Evolutionary conservation across 2,113 vertebrate genomes (phyloP).

Genomic region (Engraulis encrasicolus): DNA sequence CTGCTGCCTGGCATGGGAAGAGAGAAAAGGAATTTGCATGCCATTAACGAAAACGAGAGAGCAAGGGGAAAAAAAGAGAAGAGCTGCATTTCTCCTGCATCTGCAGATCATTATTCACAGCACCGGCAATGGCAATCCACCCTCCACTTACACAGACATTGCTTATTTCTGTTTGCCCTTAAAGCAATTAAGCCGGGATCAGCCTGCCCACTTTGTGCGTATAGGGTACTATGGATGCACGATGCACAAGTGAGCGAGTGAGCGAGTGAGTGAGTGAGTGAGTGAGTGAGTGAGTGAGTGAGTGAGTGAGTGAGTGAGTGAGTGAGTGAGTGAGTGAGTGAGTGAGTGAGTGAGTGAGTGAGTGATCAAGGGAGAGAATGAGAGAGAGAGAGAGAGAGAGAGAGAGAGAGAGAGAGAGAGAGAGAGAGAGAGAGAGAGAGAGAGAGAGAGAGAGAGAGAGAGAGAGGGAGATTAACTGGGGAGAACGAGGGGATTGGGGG

Average conservation of each 20-base stretch:
- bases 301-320: too few relatives aligned
- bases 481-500: conserved; percentile 20
- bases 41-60: conserved; percentile 39
- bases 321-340: too few relatives aligned
- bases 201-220: conserved; percentile 33
- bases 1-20: conserved; percentile 1
- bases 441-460: too few relatives aligned
- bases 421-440: too few relatives aligned
- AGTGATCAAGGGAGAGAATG: too few relatives aligned
- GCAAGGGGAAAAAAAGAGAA: conserved; percentile 27
- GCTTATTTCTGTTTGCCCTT: conserved; percentile 48
- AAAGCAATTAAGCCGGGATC: conserved; percentile 50
- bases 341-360: too few relatives aligned
- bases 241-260: not conserved
- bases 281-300: too few relatives aligned
- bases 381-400: too few relatives aligned
- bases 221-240: too few relatives aligned
- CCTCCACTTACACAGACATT: conserved; percentile 25
- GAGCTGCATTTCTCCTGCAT: conserved; percentile 38
- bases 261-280: conserved; percentile 27
- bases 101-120: conserved; percentile 60
- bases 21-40: conserved; percentile 53
- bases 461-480: conserved; percentile 43
- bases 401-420: too few relatives aligned
- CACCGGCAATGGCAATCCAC: conserved; percentile 43